These are phyloP conservation scores for Syrista parreyssii DNA, from an alignment of 2,888 invertebrate species.

Conservation along the genomic window DNA sequence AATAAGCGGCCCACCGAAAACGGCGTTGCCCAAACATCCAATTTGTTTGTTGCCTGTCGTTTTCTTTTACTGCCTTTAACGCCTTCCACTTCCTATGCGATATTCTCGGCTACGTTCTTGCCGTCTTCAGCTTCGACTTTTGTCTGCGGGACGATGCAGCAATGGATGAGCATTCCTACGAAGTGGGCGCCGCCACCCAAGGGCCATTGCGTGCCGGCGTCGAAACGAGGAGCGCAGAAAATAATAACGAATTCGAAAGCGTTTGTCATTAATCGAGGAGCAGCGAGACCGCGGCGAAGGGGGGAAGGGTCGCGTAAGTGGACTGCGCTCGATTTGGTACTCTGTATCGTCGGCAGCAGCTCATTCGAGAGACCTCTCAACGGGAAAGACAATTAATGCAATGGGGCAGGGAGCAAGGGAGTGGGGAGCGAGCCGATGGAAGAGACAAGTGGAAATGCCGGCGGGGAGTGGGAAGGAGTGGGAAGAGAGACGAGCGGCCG, in stretches of 20 bases:
- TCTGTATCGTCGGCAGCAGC: slow-evolving; percentile 2
- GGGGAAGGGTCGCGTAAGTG: slow-evolving; percentile 3
- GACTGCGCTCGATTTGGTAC: slow-evolving; percentile 14
- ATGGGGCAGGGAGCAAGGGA: background rate
- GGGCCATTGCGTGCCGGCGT: slow-evolving; percentile 27
- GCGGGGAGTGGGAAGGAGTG: no score
- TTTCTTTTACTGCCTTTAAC: slow-evolving; percentile 30
- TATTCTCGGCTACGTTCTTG: slow-evolving; percentile 11
- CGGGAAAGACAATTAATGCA: slow-evolving; percentile 35
- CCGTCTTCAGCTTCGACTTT: slow-evolving; percentile 13
- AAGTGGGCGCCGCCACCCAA: slow-evolving; percentile 48
- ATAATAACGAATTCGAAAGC: slow-evolving; percentile 47
- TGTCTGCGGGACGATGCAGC: slow-evolving; percentile 39
- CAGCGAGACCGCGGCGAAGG: slow-evolving; percentile 4
- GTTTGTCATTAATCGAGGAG: slow-evolving; percentile 38
- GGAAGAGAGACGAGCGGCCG: no score
- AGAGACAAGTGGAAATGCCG: slow-evolving; percentile 3
- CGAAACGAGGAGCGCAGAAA: slow-evolving; percentile 39
- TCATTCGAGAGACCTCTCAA: slow-evolving; percentile 9
- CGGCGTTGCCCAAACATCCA: background rate
- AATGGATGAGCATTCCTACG: slow-evolving; percentile 49
- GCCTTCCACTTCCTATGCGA: background rate
- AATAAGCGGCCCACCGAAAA: no score
- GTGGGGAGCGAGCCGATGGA: slow-evolving; percentile 20
- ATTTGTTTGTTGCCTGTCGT: background rate